phyloP scores from a whole-genome alignment of 2,888 invertebrate genomes.

The Ceratothoa steindachneri region DNA sequence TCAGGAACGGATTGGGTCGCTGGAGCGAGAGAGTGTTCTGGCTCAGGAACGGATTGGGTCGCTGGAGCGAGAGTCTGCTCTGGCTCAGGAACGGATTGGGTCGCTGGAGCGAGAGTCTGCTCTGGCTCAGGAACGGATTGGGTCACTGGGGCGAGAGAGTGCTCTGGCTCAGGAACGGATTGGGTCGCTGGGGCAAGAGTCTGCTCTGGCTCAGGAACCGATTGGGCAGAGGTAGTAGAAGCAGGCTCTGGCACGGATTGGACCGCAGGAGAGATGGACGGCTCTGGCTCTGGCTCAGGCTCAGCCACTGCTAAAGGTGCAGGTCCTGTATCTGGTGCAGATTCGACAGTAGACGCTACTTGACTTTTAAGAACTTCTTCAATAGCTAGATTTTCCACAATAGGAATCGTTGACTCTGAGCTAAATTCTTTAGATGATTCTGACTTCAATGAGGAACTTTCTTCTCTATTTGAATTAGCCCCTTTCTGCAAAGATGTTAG shows the following conservation, averaged over 20 bases:
- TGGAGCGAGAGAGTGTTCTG: neutral
- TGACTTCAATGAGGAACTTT: slow-evolving; percentile 5
- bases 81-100: neutral
- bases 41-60: neutral
- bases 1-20: neutral
- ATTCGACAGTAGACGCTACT: neutral
- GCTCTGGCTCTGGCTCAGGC: neutral
- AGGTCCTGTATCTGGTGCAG: neutral
- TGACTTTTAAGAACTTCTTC: neutral
- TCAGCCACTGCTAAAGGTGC: neutral
- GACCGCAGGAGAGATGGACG: neutral
- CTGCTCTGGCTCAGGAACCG: neutral
- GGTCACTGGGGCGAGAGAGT: neutral
- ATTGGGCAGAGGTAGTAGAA: no score
- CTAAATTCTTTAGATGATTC: slow-evolving; percentile 10
- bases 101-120: no score
- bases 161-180: neutral
- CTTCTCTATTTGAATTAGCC: slow-evolving; percentile 2
- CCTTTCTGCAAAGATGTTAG: slow-evolving; percentile 3
- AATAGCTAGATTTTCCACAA: neutral
- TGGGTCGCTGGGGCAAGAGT: neutral
- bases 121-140: neutral
- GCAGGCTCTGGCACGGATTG: neutral
- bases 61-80: neutral
- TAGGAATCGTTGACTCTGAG: neutral